Conservation (phyloP, 2,888 invertebrate genomes). For the Pollenia angustigena region DNA sequence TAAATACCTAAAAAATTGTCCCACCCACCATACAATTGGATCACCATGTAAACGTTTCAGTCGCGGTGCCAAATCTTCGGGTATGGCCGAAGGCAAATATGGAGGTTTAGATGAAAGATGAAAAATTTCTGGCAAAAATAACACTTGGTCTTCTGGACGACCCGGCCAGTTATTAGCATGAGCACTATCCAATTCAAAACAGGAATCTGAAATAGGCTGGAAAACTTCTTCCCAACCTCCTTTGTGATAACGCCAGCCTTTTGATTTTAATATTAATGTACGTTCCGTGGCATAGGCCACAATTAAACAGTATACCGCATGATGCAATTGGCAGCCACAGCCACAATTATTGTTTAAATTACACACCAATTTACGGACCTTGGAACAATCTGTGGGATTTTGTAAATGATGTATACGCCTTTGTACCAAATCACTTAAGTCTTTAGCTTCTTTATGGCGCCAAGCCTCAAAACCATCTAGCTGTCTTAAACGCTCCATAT, state of each 20-base stretch:
- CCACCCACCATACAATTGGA: slow-evolving; percentile 99
- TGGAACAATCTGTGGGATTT: slow-evolving; percentile 95
- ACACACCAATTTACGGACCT: slow-evolving; percentile 95
- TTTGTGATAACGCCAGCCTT: slow-evolving; percentile 97
- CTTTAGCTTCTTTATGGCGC: slow-evolving; percentile 91
- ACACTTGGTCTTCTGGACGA: slow-evolving; percentile 90
- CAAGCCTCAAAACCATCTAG: slow-evolving; percentile 93
- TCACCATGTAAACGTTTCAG: slow-evolving; percentile 94
- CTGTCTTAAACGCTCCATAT: slow-evolving; percentile 88
- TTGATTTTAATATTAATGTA: slow-evolving; percentile 95
- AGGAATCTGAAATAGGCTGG: slow-evolving; percentile 94
- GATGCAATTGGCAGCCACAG: slow-evolving; percentile 99
- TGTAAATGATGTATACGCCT: slow-evolving; percentile 91
- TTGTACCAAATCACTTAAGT: slow-evolving; percentile 93
- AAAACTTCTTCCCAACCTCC: slow-evolving; percentile 98
- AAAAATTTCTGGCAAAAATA: slow-evolving; percentile 98
- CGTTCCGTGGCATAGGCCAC: slow-evolving; percentile 97
- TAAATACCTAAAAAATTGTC: slow-evolving; percentile 96
- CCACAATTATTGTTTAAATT: slow-evolving; percentile 99
- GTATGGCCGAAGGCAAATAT: slow-evolving; percentile 95
- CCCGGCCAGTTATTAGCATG: slow-evolving; percentile 93
- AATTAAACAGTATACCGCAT: slow-evolving; percentile 97
- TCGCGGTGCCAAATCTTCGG: slow-evolving; percentile 94
- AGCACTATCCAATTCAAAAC: slow-evolving; percentile 88
- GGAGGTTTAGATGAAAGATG: slow-evolving; percentile 93